Base-by-base conservation (phyloP, 2,113 vertebrate species). In the Acinonyx jubatus region DNA sequence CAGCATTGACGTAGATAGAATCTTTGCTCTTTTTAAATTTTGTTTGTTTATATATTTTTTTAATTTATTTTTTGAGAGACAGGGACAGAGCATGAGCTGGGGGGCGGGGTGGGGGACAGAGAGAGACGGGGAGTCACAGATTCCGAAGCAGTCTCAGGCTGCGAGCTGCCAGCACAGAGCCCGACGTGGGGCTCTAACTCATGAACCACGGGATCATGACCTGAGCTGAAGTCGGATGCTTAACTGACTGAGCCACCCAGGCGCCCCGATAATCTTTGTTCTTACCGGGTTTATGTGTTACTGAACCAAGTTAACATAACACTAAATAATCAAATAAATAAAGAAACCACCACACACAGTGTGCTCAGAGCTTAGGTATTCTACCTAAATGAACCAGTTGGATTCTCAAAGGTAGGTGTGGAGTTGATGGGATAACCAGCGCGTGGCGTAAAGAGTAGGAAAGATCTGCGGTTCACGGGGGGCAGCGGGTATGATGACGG, bases 291-390 rank as follows among this genome's bases (percentile, higher is more conserved):
- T 69, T 71, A 25, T 63, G 16, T 74, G 21, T 68, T 82, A 63
- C 63, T 79, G 73, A 16, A 48, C 7, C 86, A 45, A 52, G 7
- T 71, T 50, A 93, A 84, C 79, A 41, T 65, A 50, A 93, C 78
- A n/a, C 4, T 15, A 76, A 97, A 82, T 29, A 66, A 66, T 38
- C 33, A 89, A 61, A 74, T 36, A 74, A 71, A 29, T 7, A 79
- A 92, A n/a, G 33, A 38, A 65, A 68, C 38, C 4, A n/a, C 23
- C 16, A 15, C 31, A 55, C 1, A 11, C 6, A 16, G 9, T 83
- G 9, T 33, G 38, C 25, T 52, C 14, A 12, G 6, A 48, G 82
- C 2, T 12, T 57, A 27, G 0, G 3, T 33, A 19, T 52, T 79
- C 57, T 94, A 89, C 19, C 82, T 73, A 27, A 45, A 36, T 61